Percentiles rank a stretch among this genome's conserved stretches.
Conservation (phyloP, 2,888 invertebrate species). For the Rhagium mordax region DNA sequence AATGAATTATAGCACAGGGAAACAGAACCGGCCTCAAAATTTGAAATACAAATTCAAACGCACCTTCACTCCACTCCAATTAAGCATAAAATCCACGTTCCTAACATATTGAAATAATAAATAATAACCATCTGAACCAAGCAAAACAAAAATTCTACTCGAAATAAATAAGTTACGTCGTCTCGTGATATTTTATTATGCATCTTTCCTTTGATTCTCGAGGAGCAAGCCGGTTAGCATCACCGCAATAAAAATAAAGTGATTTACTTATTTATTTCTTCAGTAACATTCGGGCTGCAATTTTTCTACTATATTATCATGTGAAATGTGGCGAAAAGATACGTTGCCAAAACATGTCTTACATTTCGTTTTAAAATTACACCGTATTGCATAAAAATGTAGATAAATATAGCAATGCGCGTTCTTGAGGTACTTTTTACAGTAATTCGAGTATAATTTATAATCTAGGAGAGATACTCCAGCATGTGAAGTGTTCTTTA, state of each 20-base stretch:
- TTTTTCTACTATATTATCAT: conserved; percentile 6
- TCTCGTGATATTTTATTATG: not conserved
- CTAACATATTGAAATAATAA: no score
- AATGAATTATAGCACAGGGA: no score
- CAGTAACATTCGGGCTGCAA: not conserved
- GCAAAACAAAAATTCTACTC: not conserved
- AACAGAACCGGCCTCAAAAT: no score
- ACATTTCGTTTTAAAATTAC: conserved; percentile 50
- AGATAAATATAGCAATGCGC: conserved; percentile 48
- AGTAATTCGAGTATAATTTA: conserved; percentile 62
- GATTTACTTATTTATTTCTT: not conserved
- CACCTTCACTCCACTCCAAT: no score
- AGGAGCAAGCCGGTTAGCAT: not conserved
- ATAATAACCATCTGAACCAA: not conserved
- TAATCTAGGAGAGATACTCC: conserved; percentile 61
- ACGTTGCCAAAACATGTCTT: conserved; percentile 45
- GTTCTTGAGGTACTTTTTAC: conserved; percentile 51
- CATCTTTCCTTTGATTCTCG: not conserved
- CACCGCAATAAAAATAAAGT: not conserved
- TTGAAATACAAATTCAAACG: no score
- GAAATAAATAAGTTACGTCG: not conserved
- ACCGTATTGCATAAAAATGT: conserved; percentile 54
- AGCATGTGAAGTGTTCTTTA: conserved; percentile 67
- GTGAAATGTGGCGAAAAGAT: not conserved
- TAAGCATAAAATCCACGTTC: no score